Evolutionary conservation across 1,140 invertebrate species (phyloP).

Genomic region (Drosophila pruinosa): DNA sequence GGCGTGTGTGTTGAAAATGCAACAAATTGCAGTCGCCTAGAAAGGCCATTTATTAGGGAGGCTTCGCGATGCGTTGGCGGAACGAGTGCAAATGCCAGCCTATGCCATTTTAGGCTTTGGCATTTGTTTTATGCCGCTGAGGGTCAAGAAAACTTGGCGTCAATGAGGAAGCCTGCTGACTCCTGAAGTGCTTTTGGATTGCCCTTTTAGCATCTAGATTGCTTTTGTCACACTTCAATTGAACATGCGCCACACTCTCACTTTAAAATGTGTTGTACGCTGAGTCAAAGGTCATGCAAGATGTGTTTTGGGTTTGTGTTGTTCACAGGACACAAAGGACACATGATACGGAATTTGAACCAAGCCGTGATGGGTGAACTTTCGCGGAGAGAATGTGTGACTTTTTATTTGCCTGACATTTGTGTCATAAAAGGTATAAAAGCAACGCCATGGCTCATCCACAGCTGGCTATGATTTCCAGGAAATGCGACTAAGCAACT

Average conservation of each 20-base stretch:
- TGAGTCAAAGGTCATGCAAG: slow-evolving; percentile 42
- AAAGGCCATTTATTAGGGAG: slow-evolving; percentile 53
- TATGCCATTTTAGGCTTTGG: slow-evolving; percentile 61
- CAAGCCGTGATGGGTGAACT: slow-evolving; percentile 24
- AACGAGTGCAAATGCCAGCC: slow-evolving; percentile 52
- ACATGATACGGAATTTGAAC: neutral
- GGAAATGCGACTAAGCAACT: slow-evolving; percentile 23
- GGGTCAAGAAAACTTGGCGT: slow-evolving; percentile 32
- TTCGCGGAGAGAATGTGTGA: slow-evolving; percentile 10
- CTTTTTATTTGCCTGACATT: slow-evolving; percentile 48
- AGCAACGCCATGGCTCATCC: neutral
- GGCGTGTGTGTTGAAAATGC: slow-evolving; percentile 12
- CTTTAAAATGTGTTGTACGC: neutral
- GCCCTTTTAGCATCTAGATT: slow-evolving; percentile 60
- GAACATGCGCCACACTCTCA: slow-evolving; percentile 14
- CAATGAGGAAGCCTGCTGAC: slow-evolving; percentile 31
- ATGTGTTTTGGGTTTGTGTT: neutral
- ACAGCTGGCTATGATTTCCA: slow-evolving; percentile 40
- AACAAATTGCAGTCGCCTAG: slow-evolving; percentile 62
- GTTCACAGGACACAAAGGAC: neutral
- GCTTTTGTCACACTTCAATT: slow-evolving; percentile 72
- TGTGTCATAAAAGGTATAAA: slow-evolving; percentile 48
- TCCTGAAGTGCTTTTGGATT: slow-evolving; percentile 21
- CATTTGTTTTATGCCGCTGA: slow-evolving; percentile 60
- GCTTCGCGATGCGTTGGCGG: neutral